Evolutionary conservation across 2,888 invertebrate genomes (phyloP).

Genomic region (Fissipunctia ypsillon): DNA sequence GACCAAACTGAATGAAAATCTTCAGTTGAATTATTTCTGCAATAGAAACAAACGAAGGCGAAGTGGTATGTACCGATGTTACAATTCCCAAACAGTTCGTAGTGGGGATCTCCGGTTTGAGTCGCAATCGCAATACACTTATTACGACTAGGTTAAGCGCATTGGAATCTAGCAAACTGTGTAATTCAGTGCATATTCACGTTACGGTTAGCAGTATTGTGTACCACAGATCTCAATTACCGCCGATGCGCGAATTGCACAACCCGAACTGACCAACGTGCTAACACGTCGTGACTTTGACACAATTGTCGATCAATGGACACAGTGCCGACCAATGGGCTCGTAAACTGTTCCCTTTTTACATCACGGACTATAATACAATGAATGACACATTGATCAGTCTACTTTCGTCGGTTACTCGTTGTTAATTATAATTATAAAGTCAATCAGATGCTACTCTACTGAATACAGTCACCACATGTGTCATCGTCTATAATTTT

Average conservation of each 20-base stretch:
- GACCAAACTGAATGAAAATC: slow-evolving; percentile 9
- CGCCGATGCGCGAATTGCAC: slow-evolving; percentile 81
- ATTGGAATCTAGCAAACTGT: slow-evolving; percentile 52
- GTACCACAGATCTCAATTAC: slow-evolving; percentile 73
- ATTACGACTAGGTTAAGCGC: slow-evolving; percentile 42
- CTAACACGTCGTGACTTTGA: slow-evolving; percentile 88
- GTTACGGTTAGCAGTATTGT: slow-evolving; percentile 58
- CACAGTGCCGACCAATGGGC: slow-evolving; percentile 71
- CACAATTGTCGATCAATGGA: slow-evolving; percentile 86
- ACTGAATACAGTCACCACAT: slow-evolving; percentile 45
- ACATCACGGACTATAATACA: slow-evolving; percentile 58
- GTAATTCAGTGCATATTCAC: slow-evolving; percentile 56
- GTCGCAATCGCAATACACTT: slow-evolving; percentile 33
- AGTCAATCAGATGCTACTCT: slow-evolving; percentile 45
- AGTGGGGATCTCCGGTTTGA: slow-evolving; percentile 50
- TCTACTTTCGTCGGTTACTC: slow-evolving; percentile 48
- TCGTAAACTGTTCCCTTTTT: slow-evolving; percentile 68
- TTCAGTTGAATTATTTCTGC: slow-evolving; percentile 4
- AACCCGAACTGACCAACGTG: slow-evolving; percentile 80
- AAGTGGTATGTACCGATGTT: slow-evolving; percentile 1
- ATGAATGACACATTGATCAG: slow-evolving; percentile 61
- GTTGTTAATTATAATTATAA: slow-evolving; percentile 49
- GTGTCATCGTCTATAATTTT: slow-evolving; percentile 40
- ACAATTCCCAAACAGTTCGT: slow-evolving; percentile 43
- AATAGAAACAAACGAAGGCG: slow-evolving; percentile 7